phyloP scores from a whole-genome alignment of 2,797 vertebrate species.

The Distichodus sexfasciatus region DNA sequence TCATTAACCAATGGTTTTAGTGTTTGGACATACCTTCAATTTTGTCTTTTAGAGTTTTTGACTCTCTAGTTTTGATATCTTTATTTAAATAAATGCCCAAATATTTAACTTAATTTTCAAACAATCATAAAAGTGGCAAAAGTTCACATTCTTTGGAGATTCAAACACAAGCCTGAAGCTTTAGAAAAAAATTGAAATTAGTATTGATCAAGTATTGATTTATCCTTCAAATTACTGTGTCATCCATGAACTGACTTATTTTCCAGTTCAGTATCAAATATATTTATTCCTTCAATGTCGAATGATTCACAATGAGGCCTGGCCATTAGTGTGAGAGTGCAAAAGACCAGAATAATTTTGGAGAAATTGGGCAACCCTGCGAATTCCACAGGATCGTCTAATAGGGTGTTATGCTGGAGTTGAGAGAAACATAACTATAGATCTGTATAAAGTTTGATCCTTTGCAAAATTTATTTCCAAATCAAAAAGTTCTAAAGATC shows the following conservation, averaged over 20 bases:
- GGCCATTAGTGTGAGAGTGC: not conserved
- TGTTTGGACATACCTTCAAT: not conserved
- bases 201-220: not conserved
- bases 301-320: not conserved
- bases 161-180: not conserved
- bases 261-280: not conserved
- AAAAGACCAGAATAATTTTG: slow-evolving; percentile 5
- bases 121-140: not conserved
- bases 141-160: not conserved
- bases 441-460: not conserved
- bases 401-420: not conserved
- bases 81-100: not conserved
- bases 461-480: not conserved
- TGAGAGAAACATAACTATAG: not conserved
- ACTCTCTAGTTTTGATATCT: not conserved
- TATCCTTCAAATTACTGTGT: not conserved
- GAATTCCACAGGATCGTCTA: not conserved
- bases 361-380: slow-evolving; percentile 14
- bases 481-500: not conserved
- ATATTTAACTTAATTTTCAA: not conserved
- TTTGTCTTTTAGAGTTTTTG: not conserved
- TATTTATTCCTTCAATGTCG: not conserved
- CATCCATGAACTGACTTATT: slow-evolving; percentile 21
- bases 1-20: not conserved
- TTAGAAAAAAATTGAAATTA: not conserved